These are phyloP conservation scores for Drosophila parabipectinata DNA, from an alignment of 1,140 invertebrate species.

Conservation along the genomic window DNA sequence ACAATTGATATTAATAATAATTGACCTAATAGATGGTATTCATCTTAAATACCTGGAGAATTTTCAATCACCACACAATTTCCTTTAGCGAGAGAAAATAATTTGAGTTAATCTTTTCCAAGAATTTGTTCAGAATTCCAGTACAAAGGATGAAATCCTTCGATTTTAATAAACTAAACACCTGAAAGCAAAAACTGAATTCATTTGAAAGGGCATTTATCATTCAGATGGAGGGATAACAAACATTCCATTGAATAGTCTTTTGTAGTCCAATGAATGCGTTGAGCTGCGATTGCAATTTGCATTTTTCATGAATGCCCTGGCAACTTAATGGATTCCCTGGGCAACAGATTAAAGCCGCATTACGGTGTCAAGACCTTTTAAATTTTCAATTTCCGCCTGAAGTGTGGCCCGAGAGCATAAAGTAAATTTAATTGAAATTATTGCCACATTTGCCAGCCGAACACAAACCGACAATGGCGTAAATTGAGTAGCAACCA, in stretches of 20 bases:
- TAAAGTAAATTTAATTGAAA: slow-evolving; percentile 44
- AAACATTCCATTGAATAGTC: background rate
- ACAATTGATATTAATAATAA: background rate
- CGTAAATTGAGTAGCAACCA: background rate
- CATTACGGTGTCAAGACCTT: slow-evolving; percentile 41
- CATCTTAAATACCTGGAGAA: too few species aligned
- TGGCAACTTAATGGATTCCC: slow-evolving; percentile 36
- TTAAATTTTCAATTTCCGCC: slow-evolving; percentile 47
- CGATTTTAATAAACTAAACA: background rate
- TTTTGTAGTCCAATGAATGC: slow-evolving; percentile 21
- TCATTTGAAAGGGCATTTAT: slow-evolving; percentile 13
- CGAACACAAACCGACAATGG: slow-evolving; percentile 2
- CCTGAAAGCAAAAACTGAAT: background rate
- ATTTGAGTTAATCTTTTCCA: too few species aligned
- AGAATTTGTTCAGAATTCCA: too few species aligned
- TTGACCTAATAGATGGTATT: too few species aligned
- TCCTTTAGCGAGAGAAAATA: too few species aligned
- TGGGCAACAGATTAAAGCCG: slow-evolving; percentile 41
- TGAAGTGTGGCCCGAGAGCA: slow-evolving; percentile 9
- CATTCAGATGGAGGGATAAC: background rate
- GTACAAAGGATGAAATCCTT: too few species aligned
- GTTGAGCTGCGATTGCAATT: slow-evolving; percentile 45
- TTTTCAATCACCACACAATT: too few species aligned
- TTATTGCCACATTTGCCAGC: slow-evolving; percentile 28
- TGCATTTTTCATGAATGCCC: slow-evolving; percentile 37